A percentile compares a stretch with the other conserved stretches of the same genome.
These are phyloP conservation scores for Neodiprion fabricii DNA, from an alignment of 1,140 invertebrate species.

Conservation along the genomic window DNA sequence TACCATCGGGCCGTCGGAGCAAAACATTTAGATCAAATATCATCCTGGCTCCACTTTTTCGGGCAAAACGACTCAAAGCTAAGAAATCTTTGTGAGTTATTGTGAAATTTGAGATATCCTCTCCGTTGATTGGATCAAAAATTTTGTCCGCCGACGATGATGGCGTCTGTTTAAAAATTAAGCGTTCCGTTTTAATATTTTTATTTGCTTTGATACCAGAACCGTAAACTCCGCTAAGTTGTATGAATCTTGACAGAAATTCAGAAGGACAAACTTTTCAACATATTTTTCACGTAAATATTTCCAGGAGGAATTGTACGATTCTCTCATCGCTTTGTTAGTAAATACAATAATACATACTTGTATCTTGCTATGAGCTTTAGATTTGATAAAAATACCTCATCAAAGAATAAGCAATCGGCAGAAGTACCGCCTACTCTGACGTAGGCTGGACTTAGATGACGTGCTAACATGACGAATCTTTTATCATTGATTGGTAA, in stretches of 20 bases:
- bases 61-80: constrained; percentile 67
- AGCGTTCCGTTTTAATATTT: neutral
- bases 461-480: constrained; percentile 63
- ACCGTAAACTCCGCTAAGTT: no score
- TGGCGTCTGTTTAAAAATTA: neutral
- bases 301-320: no score
- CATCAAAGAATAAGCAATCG: constrained; percentile 68
- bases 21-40: constrained; percentile 76
- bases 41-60: constrained; percentile 62
- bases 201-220: neutral
- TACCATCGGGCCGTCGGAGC: constrained; percentile 62
- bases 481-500: constrained; percentile 48
- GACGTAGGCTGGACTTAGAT: constrained; percentile 67
- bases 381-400: constrained; percentile 33
- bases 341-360: no score
- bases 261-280: no score
- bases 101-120: constrained; percentile 53
- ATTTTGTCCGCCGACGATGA: constrained; percentile 13
- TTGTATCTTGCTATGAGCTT: no score
- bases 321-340: no score
- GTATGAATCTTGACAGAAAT: no score
- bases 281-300: no score
- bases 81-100: constrained; percentile 47
- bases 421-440: constrained; percentile 72
- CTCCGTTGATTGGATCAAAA: constrained; percentile 33